Base-by-base conservation (phyloP, 1,140 invertebrate species). In the Metaphire vulgaris region DNA sequence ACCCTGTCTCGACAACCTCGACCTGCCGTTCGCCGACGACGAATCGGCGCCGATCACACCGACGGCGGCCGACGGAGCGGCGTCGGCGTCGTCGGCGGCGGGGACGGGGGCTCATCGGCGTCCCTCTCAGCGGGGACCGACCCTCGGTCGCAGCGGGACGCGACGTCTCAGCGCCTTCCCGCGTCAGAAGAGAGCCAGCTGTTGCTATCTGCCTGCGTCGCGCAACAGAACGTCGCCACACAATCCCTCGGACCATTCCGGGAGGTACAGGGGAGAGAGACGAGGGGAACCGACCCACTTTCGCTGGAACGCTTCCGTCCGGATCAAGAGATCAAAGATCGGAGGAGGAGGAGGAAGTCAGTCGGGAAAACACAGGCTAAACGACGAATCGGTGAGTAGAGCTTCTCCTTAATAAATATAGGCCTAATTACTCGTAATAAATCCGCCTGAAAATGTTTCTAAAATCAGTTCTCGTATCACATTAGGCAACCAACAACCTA, bases 11-110 rank as follows among this genome's bases (percentile, higher is more conserved):
- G 96, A 98, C 86, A 95, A 94, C 75, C 92, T 96, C 86, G 94
- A 97, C 86, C 89, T 98, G 81, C 96, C 96, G 21, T 98, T 95
- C 86, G 96, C 95, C 33, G 96, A 98, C 85, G 96, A 98, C 86
- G 41, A 56, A 21, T 97, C 95, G 69, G 95, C 95, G 83, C 96
- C 96, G 72, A 95, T 97, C 1, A 98, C 96, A 69, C 96, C 96
- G 21, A 97, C 97, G 92, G 96, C 94, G 72, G 96, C 98, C 88
- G 95, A 98, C 77, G 6, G 6, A 21, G 21, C 41, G 6, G 6
- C 41, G 21, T 21, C 41, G 21, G 41, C 41, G 41, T 6, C 6
- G n/a, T n/a, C n/a, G n/a, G n/a, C n/a, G n/a, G n/a, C 72, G 96
- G 98, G 88, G 95, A 98, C 77, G 6, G 6, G 41, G 21, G 6